Conservation (phyloP, 2,888 invertebrate species). For the Rhodophaea formosa region DNA sequence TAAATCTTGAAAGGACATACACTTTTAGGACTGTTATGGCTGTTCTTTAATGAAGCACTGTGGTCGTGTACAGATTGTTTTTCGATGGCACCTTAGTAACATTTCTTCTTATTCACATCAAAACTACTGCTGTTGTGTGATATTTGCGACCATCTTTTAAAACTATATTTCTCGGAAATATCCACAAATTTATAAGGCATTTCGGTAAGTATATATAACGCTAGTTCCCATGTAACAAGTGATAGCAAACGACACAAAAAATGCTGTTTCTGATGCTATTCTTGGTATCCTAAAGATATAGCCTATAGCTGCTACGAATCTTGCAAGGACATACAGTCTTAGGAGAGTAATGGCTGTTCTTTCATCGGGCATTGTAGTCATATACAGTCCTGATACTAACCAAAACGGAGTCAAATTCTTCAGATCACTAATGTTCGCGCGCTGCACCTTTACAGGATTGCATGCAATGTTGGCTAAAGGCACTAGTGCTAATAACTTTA, state of each 20-base stretch:
- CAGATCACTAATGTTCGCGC: conserved; percentile 50
- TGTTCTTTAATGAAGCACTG: too few species aligned
- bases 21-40: too few species aligned
- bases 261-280: conserved; percentile 36
- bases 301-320: conserved; percentile 41
- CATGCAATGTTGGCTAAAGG: conserved; percentile 42
- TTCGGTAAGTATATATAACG: conserved; percentile 45
- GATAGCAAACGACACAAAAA: conserved; percentile 46
- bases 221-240: conserved; percentile 45
- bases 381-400: conserved; percentile 52
- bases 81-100: too few species aligned
- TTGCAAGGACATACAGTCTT: conserved; percentile 39
- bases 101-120: too few species aligned
- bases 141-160: too few species aligned
- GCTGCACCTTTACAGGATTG: conserved; percentile 41
- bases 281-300: conserved; percentile 41
- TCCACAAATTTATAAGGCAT: conserved; percentile 25
- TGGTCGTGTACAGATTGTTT: too few species aligned
- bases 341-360: conserved; percentile 38
- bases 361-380: conserved; percentile 46
- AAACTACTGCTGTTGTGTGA: too few species aligned
- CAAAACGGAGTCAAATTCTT: conserved; percentile 59
- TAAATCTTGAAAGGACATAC: too few species aligned
- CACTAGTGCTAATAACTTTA: conserved; percentile 37
- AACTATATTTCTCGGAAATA: too few species aligned